Base-by-base conservation (phyloP, 2,888 invertebrate genomes). In the Chromoteleia sp. region DNA sequence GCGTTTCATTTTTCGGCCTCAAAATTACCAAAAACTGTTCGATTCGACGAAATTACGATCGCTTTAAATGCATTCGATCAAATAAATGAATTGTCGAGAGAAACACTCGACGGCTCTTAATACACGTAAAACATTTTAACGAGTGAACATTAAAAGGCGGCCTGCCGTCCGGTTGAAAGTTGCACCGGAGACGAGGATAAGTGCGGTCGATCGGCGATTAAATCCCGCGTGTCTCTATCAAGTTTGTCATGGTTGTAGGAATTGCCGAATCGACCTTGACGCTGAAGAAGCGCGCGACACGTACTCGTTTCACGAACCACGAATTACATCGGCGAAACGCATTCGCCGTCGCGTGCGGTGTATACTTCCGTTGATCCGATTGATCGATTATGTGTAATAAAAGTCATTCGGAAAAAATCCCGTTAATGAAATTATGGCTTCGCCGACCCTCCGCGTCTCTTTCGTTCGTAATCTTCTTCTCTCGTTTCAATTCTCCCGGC, bases 181-280 rank as follows among this genome's bases (percentile, higher is more conserved):
- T 39, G 21, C 52, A 15, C n/a, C n/a, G n/a, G n/a, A n/a, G n/a
- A n/a, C n/a, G n/a, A n/a, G 33, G 19, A 48, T 48, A 63, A 21
- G 21, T 10, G 4, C n/a, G n/a, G n/a, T n/a, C n/a, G n/a, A 8
- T 73, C 41, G 21, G 30, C 50, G 39, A 50, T 52, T 61, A 61
- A 39, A 50, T 41, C 36, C 50, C 15, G 41, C 56, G 19, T 36
- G 41, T 71, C 59, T 71, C 30, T 59, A 58, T 50, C 15, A 41
- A 15, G 52, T 52, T 73, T 33, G 61, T 58, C 58, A 48, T 19
- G 56, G 21, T 52, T 56, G 10, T 43, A 48, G 33, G 54, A 65
- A 33, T 73, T 25, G 6, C 25, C 52, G 52, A 61, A 56, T 45
- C 48, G 74, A 56, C 74, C 74, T 74, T 74, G 74, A 19, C 50